Evolutionary conservation across 1,140 invertebrate species (phyloP).

Genomic region (Neoseiulus cucumeris): DNA sequence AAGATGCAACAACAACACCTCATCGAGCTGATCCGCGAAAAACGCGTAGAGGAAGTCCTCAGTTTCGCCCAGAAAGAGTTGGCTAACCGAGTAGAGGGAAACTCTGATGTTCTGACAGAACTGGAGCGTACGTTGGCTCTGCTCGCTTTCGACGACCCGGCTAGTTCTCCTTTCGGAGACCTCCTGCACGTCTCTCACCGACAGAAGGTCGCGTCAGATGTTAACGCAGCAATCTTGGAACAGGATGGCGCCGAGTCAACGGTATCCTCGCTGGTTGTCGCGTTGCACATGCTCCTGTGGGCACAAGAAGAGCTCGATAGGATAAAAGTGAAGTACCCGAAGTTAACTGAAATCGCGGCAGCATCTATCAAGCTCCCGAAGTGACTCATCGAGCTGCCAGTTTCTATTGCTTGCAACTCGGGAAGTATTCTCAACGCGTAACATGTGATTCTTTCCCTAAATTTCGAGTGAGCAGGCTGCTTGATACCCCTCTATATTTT

Average conservation of each 20-base stretch:
- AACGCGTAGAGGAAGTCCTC: slow-evolving; percentile 77
- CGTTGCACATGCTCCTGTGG: slow-evolving; percentile 82
- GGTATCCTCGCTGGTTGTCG: slow-evolving; percentile 53
- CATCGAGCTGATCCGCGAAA: slow-evolving; percentile 72
- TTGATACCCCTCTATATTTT: no score
- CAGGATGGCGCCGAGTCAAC: slow-evolving; percentile 71
- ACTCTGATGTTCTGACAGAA: slow-evolving; percentile 39
- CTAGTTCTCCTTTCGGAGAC: slow-evolving; percentile 81
- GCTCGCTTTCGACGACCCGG: slow-evolving; percentile 87
- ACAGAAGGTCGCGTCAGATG: slow-evolving; percentile 89
- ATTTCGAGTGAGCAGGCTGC: no score
- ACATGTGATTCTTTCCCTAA: no score
- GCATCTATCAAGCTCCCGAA: slow-evolving; percentile 37
- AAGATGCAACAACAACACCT: slow-evolving; percentile 68
- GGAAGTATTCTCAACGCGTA: no score
- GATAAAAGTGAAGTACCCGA: slow-evolving; percentile 75
- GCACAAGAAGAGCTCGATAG: slow-evolving; percentile 83
- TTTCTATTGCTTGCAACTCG: no score
- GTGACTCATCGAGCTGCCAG: no score
- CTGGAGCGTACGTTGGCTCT: slow-evolving; percentile 64
- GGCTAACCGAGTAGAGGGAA: slow-evolving; percentile 68
- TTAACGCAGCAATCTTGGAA: slow-evolving; percentile 85
- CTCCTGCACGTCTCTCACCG: slow-evolving; percentile 72
- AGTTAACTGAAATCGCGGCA: slow-evolving; percentile 67
- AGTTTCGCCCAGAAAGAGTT: slow-evolving; percentile 84